Evolutionary conservation across 2,113 vertebrate species (phyloP).

Genomic region (Triplophysa siluroides): DNA sequence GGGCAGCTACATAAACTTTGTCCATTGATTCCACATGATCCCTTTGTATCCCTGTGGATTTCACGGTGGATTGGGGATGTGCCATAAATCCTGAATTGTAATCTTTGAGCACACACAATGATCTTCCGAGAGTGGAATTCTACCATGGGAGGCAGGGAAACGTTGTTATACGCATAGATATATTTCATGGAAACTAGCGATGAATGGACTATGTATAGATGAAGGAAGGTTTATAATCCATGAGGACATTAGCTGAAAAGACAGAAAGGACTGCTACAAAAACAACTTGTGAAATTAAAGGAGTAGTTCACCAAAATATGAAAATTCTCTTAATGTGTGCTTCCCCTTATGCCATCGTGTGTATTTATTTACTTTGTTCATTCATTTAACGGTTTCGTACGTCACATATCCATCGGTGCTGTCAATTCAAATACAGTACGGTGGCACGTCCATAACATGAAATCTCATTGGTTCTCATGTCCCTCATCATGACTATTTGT

Average conservation of each 20-base stretch:
- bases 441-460: too few relatives aligned
- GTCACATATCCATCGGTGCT: too few relatives aligned
- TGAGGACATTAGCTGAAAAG: constrained; percentile 42
- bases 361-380: too few relatives aligned
- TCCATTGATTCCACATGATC: constrained; percentile 71
- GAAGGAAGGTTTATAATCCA: constrained; percentile 45
- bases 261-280: not conserved
- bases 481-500: too few relatives aligned
- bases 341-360: too few relatives aligned
- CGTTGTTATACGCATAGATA: constrained; percentile 29
- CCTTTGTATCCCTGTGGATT: constrained; percentile 59
- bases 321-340: too few relatives aligned
- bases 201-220: constrained; percentile 32
- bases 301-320: too few relatives aligned
- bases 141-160: constrained; percentile 23
- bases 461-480: too few relatives aligned
- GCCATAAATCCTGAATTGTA: constrained; percentile 58
- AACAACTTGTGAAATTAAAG: too few relatives aligned
- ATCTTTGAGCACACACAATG: constrained; percentile 54
- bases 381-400: too few relatives aligned
- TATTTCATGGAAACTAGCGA: constrained; percentile 33
- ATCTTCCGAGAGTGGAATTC: constrained; percentile 44
- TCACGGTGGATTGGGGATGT: constrained; percentile 55
- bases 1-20: constrained; percentile 66
- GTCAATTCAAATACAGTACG: too few relatives aligned